Evolutionary conservation across 2,888 invertebrate genomes (phyloP), one percentile per base, ranked within the genome.

Genomic region (Operophtera brumata): DNA sequence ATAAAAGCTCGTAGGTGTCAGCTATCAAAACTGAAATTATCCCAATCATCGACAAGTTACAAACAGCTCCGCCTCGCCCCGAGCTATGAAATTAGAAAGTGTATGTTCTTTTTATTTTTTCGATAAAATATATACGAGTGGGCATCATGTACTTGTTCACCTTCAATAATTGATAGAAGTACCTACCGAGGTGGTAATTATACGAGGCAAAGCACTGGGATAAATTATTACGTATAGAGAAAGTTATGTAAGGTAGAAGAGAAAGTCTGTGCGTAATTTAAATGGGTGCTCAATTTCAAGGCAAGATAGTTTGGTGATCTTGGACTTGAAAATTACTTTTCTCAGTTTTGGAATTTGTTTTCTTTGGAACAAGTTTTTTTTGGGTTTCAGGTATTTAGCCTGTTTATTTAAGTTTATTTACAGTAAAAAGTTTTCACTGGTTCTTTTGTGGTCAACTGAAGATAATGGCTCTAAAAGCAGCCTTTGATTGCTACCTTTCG

Each of bases 1-100:
- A 43, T 37, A 12, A 45, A 13, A 54, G 35, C 36, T n/a, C 28
- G 47, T 47, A 50, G 41, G 54, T 49, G 58, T 56, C 53, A 43
- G 50, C 39, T 36, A 54, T 59, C 47, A 53, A 48, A 45, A 14
- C 47, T 54, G 46, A 55, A 57, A 63, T 53, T 46, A 60, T 48
- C 50, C 51, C 39, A 60, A 55, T 56, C 52, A 57, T 54, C 55
- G 54, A 54, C 40, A 57, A 41, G 77, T 20, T 41, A 77, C 72
- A 71, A 52, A 76, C 14, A 10, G 48, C 26, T 30, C 75, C 76
- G 75, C 79, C 81, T 81, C 69, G 86, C 88, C 83, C 68, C 74
- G 62, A 75, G 89, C 81, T 71, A 82, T 73, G 74, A 84, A 87
- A 86, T 89, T 89, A 89, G 89, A 90, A 90, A 89, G 89, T 85